These are phyloP conservation scores for Drusus annulatus DNA, from an alignment of 1,140 invertebrate species.

Conservation along the genomic window DNA sequence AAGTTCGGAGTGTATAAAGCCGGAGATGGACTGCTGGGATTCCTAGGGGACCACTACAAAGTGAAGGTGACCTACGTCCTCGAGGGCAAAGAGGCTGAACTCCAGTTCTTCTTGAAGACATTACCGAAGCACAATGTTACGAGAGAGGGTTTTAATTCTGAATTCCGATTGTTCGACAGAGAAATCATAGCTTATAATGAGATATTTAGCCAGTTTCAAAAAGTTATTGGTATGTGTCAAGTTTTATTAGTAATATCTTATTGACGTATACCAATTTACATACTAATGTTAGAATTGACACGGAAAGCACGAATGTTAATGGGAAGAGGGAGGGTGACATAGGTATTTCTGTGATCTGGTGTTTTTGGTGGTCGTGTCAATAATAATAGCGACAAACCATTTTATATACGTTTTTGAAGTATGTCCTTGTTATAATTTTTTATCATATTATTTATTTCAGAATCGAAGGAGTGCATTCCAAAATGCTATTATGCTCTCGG, in stretches of 20 bases:
- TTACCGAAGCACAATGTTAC: slow-evolving; percentile 61
- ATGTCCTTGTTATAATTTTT: too few relatives aligned
- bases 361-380: too few relatives aligned
- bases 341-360: too few relatives aligned
- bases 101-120: slow-evolving; percentile 64
- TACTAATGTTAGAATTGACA: too few relatives aligned
- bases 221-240: slow-evolving; percentile 47
- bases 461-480: slow-evolving; percentile 3
- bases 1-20: slow-evolving; percentile 13
- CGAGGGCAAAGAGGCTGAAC: slow-evolving; percentile 24
- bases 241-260: too few relatives aligned
- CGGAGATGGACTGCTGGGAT: slow-evolving; percentile 39
- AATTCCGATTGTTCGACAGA: slow-evolving; percentile 64
- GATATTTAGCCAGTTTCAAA: slow-evolving; percentile 60
- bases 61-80: slow-evolving; percentile 20
- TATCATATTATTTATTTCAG: neutral
- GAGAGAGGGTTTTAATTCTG: slow-evolving; percentile 61
- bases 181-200: slow-evolving; percentile 62
- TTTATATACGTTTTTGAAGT: too few relatives aligned
- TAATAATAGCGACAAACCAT: too few relatives aligned
- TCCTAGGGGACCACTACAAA: slow-evolving; percentile 44
- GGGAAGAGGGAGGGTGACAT: too few relatives aligned
- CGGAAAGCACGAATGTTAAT: too few relatives aligned
- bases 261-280: too few relatives aligned
- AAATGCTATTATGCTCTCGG: slow-evolving; percentile 28